These are phyloP conservation scores for Leucosticte australis DNA, from an alignment of 2,113 vertebrate genomes.

Conservation along the genomic window DNA sequence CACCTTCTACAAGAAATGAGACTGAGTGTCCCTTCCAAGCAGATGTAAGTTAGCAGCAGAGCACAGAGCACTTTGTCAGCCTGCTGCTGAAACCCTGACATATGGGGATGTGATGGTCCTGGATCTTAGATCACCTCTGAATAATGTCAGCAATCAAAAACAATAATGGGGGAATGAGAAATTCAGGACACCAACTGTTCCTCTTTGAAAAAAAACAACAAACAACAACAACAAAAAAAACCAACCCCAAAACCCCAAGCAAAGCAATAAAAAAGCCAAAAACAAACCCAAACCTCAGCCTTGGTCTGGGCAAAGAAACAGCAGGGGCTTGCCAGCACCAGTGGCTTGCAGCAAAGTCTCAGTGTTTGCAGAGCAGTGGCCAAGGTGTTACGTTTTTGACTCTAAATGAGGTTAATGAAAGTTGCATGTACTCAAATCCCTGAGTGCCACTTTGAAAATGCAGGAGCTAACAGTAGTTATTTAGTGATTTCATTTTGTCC, in stretches of 20 bases:
- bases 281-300: neutral
- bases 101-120: neutral
- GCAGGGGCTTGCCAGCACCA: neutral
- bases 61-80: fast-evolving
- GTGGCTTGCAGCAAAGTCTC: neutral
- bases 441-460: neutral
- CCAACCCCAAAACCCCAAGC: neutral
- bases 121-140: neutral
- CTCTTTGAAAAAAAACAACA: neutral
- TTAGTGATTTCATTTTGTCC: constrained; percentile 48
- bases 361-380: neutral
- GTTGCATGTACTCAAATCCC: constrained; percentile 31
- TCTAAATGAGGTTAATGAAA: constrained; percentile 50
- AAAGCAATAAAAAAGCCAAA: neutral
- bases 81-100: neutral
- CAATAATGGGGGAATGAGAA: neutral
- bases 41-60: fast-evolving
- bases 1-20: neutral
- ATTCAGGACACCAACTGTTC: neutral
- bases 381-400: neutral
- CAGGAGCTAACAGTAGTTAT: constrained; percentile 41
- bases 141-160: neutral
- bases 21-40: neutral
- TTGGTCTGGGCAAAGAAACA: constrained; percentile 5
- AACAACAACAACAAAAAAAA: neutral